Evolutionary conservation across 1,140 invertebrate species (phyloP), one percentile per base, ranked within the genome.

Genomic region (Homalodisca vitripennis): DNA sequence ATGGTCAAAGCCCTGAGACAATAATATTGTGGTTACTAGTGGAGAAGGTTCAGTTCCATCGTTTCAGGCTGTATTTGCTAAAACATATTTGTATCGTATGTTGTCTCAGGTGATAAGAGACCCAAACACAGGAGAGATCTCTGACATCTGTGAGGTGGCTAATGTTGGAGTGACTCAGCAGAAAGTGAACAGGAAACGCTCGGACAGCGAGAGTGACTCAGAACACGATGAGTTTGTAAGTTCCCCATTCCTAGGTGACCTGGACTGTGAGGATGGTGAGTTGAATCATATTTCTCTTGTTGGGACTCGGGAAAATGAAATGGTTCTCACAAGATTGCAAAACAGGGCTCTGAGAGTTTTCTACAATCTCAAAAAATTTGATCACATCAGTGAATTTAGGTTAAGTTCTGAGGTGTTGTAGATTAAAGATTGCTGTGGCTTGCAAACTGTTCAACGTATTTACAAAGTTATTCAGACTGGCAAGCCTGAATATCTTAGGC

Each of bases 221-320:
- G 55, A 60, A 30, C 27, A 27, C 6, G 55, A 60, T 27, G 55
- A 26, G 13, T 27, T 60, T 3, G 3, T 12, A n/a, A 51, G 22
- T 10, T 3, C 22, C 22, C 48, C 48, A 3, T 20, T 22, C 6
- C 27, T 60, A 6, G 13, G 10, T 22, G 87, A 67, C 60, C 31
- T 69, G 57, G 81, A 86, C 73, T 82, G 84, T 72, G 88, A 86
- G 1, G 83, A 86, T 71, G 89, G 85, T 73, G 83, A 88, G 0
- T 86, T 84, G 76, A 93, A 92, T 81, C 92, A 91, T 0, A 86
- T 90, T 79, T 93, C 90, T 2, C 84, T 93, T 79, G 84, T 81
- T 32, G 79, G 90, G 72, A 83, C 85, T 41, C 6, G 34, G 34
- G 6, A 10, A 41, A 17, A 10, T 17, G 34, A 10, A 6, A 41